phyloP scores from a whole-genome alignment of 2,113 vertebrate species.

The Atractosteus spatula region DNA sequence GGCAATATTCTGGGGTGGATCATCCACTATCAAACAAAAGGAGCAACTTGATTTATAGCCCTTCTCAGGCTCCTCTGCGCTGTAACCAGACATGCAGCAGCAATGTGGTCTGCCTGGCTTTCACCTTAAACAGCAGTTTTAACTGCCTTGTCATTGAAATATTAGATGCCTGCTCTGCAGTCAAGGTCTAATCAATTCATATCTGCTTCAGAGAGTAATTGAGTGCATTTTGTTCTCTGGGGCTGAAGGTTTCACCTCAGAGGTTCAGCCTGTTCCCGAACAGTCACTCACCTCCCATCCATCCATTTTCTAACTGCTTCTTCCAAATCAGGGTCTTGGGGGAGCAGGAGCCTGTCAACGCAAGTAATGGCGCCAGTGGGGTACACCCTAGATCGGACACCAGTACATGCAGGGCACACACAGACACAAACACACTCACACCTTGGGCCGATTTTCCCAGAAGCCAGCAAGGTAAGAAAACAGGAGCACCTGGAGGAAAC shows the following conservation, averaged over 20 bases:
- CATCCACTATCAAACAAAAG: too few relatives aligned
- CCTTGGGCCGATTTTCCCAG: too few relatives aligned
- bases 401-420: too few relatives aligned
- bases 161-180: slow-evolving; percentile 47
- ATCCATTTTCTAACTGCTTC: too few relatives aligned
- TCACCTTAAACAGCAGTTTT: slow-evolving; percentile 18
- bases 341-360: too few relatives aligned
- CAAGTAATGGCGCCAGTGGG: too few relatives aligned
- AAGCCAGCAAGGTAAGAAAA: too few relatives aligned
- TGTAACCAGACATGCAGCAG: not conserved
- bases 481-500: too few relatives aligned
- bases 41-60: not conserved
- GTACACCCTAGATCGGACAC: too few relatives aligned
- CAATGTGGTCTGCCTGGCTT: slow-evolving; percentile 11
- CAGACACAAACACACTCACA: too few relatives aligned
- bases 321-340: too few relatives aligned
- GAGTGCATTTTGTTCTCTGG: slow-evolving; percentile 22
- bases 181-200: slow-evolving; percentile 50
- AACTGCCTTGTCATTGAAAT: slow-evolving; percentile 49
- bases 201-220: slow-evolving; percentile 46
- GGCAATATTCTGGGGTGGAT: too few relatives aligned
- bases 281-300: not conserved
- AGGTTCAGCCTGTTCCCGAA: not conserved
- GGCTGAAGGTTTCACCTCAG: slow-evolving; percentile 4
- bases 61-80: not conserved